Percentiles rank a stretch among this genome's conserved stretches.
These are phyloP conservation scores for Megaustenia siamemsis DNA, from an alignment of 2,888 invertebrate genomes.

Conservation along the genomic window DNA sequence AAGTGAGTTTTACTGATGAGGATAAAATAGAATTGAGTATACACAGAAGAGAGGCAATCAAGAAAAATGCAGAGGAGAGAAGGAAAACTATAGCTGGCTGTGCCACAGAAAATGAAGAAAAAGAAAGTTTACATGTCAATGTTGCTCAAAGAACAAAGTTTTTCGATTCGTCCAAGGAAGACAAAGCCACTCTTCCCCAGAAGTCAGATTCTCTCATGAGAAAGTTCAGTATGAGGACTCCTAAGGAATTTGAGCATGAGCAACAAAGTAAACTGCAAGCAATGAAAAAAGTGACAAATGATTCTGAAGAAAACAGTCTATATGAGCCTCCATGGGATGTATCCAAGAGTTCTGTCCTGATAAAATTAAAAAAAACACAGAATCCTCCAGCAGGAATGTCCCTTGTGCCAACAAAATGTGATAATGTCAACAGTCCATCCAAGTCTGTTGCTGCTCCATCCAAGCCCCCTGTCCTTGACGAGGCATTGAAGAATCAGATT, in stretches of 20 bases:
- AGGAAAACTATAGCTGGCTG: slow-evolving; percentile 50
- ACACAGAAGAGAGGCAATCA: slow-evolving; percentile 31
- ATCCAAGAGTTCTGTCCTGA: slow-evolving; percentile 14
- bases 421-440: slow-evolving; percentile 4
- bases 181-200: slow-evolving; percentile 49
- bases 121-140: slow-evolving; percentile 52
- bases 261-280: not conserved
- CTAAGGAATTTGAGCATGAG: slow-evolving; percentile 34
- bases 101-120: not conserved
- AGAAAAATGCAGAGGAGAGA: slow-evolving; percentile 50
- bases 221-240: slow-evolving; percentile 42
- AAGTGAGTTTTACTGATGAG: slow-evolving; percentile 6
- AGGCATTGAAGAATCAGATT: not conserved
- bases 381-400: not conserved
- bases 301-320: not conserved
- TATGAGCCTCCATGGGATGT: slow-evolving; percentile 47
- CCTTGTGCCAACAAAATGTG: not conserved
- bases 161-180: slow-evolving; percentile 57
- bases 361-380: slow-evolving; percentile 29
- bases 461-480: slow-evolving; percentile 59
- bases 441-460: slow-evolving; percentile 60
- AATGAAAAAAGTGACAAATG: not conserved
- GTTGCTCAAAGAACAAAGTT: slow-evolving; percentile 64
- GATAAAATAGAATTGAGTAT: slow-evolving; percentile 12
- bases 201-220: slow-evolving; percentile 48